Evolutionary conservation across 2,888 invertebrate genomes (phyloP).

Genomic region (Mantis religiosa): DNA sequence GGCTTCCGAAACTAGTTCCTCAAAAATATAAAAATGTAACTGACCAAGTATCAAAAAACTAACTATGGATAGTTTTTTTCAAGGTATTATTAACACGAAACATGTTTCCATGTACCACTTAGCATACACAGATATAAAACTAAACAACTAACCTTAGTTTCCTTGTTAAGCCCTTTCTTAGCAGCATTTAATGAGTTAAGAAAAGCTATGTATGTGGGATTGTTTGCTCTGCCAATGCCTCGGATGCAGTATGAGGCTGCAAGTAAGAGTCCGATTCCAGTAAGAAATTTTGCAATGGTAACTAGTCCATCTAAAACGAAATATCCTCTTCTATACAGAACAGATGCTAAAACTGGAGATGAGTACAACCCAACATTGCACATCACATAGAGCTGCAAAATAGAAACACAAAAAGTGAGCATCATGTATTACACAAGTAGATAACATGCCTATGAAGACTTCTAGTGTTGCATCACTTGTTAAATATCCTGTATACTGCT

Average conservation of each 20-base stretch:
- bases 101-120: neutral
- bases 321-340: slow-evolving; percentile 64
- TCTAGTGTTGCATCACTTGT: no score
- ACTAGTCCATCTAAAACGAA: slow-evolving; percentile 54
- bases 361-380: slow-evolving; percentile 69
- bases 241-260: slow-evolving; percentile 62
- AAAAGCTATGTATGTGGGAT: slow-evolving; percentile 66
- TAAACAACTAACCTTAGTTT: slow-evolving; percentile 44
- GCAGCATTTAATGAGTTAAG: slow-evolving; percentile 54
- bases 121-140: neutral
- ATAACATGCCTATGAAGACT: no score
- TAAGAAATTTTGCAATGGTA: slow-evolving; percentile 56
- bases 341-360: slow-evolving; percentile 68
- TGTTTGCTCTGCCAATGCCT: slow-evolving; percentile 63
- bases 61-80: no score
- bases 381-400: slow-evolving; percentile 56
- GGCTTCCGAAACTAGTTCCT: no score
- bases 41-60: no score
- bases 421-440: neutral
- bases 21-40: no score
- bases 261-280: slow-evolving; percentile 63
- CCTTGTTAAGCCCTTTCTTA: slow-evolving; percentile 43
- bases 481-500: no score
- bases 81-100: neutral
- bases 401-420: neutral